These are phyloP conservation scores for Centropyge bicolor DNA, from an alignment of 2,797 vertebrate genomes.

Conservation along the genomic window DNA sequence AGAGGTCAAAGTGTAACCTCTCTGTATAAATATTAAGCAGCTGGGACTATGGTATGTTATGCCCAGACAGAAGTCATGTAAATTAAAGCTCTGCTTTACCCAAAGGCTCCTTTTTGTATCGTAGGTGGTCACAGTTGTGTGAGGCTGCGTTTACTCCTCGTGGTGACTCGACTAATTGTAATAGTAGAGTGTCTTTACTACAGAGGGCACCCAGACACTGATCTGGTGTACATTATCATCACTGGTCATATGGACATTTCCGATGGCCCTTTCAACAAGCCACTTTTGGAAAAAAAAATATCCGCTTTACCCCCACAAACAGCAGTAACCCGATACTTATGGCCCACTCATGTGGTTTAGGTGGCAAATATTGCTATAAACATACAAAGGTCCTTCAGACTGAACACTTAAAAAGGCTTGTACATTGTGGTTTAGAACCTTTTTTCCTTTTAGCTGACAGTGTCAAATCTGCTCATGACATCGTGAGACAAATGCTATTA, in stretches of 20 bases:
- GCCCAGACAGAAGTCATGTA: constrained; percentile 51
- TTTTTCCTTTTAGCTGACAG: constrained; percentile 19
- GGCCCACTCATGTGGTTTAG: constrained; percentile 81
- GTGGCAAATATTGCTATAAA: constrained; percentile 80
- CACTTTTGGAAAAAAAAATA: constrained; percentile 71
- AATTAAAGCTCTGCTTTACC: constrained; percentile 53
- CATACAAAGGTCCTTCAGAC: constrained; percentile 70
- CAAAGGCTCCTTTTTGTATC: constrained; percentile 48
- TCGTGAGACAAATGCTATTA: constrained; percentile 21
- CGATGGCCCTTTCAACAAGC: constrained; percentile 77
- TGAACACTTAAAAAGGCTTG: constrained; percentile 54
- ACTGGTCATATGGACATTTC: constrained; percentile 73
- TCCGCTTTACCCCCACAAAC: constrained; percentile 82
- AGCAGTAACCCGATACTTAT: constrained; percentile 76
- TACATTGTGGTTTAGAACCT: constrained; percentile 52
- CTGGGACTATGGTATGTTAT: constrained; percentile 54
- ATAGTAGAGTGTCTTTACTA: constrained; percentile 60
- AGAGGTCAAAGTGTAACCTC: constrained; percentile 53
- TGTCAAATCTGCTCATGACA: constrained; percentile 50
- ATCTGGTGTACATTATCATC: constrained; percentile 79
- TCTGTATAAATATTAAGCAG: constrained; percentile 63
- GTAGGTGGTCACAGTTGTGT: constrained; percentile 71
- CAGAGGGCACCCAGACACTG: constrained; percentile 65
- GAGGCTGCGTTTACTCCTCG: constrained; percentile 62
- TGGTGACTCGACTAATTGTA: constrained; percentile 74